phyloP scores from a whole-genome alignment of 2,113 vertebrate genomes.

The Pseudopipra pipra region DNA sequence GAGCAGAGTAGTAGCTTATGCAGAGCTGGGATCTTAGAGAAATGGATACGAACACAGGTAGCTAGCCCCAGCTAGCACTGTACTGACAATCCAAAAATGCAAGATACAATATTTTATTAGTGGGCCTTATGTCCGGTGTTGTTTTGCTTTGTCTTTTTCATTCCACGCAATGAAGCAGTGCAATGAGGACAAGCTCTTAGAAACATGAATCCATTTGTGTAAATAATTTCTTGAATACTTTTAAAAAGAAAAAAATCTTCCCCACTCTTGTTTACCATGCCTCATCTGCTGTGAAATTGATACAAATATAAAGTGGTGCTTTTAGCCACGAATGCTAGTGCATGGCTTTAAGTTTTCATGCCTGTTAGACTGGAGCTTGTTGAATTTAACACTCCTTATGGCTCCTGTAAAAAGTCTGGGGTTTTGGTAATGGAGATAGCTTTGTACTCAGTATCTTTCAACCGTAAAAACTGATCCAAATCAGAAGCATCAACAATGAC shows the following conservation, averaged over 20 bases:
- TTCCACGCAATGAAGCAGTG: neutral
- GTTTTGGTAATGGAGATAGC: neutral
- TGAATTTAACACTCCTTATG: neutral
- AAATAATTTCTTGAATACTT: neutral
- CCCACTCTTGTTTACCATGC: neutral
- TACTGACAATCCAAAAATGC: neutral
- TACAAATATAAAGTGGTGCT: neutral
- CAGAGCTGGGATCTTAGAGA: neutral
- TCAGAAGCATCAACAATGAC: neutral
- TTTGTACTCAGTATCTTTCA: neutral
- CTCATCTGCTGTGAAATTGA: constrained; percentile 2
- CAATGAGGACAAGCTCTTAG: neutral
- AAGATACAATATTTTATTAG: neutral
- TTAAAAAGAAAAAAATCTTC: neutral
- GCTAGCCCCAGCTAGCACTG: neutral
- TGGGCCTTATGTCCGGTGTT: neutral
- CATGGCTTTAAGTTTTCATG: neutral
- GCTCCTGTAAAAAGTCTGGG: neutral
- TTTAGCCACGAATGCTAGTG: neutral
- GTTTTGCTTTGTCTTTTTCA: neutral
- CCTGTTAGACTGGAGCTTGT: neutral
- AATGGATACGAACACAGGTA: neutral
- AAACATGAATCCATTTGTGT: neutral
- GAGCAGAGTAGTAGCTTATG: neutral
- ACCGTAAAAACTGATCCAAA: neutral